Base-by-base conservation (phyloP, 2,113 vertebrate genomes). In the Variabilichromis moorii region DNA sequence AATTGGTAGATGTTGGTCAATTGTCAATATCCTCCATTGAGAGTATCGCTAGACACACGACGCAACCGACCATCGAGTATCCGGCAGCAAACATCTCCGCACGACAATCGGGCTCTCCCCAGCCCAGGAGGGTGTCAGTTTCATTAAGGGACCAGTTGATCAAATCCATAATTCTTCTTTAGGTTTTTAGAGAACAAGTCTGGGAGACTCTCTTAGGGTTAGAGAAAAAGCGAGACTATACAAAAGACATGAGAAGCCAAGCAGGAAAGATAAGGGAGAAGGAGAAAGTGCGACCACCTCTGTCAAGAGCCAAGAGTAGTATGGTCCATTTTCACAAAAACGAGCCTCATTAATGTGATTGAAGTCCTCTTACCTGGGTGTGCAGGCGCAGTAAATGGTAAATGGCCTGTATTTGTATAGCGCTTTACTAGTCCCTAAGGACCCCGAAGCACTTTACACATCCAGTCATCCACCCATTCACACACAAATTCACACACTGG, bases 321-420 rank as follows among this genome's bases (percentile, higher is more conserved):
- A 59, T 59, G 17, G 61, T 66, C 31, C 61, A n/a, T 66, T 35
- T 63, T 35, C 59, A 63, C 59, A 35, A 35, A 35, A 35, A 63
- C 9, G 3, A 12, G 17, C 61, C 10, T 35, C 61, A 66, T 35
- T 35, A 35, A 66, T 66, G 31, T 35, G 61, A 66, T 35, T 66
- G 59, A 35, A 35, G 59, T 63, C 28, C 9, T 35, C 59, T 63
- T 35, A 33, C 9, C 31, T 11, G 31, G 17, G 16, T 63, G 17
- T 35, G 17, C 31, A 37, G 31, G 31, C 0, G 10, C 24, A 8
- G 45, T 47, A 47, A 47, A 47, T 47, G 45, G 45, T 47, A 47
- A 47, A 47, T 47, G 45, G 45, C 45, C 45, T 4, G 7, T 47
- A 47, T 47, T 47, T 47, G 4, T 47, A 47, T 16, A 47, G 45